These are phyloP conservation scores for Aphelenchoides avenae DNA, from an alignment of 1,140 invertebrate genomes.

Conservation along the genomic window DNA sequence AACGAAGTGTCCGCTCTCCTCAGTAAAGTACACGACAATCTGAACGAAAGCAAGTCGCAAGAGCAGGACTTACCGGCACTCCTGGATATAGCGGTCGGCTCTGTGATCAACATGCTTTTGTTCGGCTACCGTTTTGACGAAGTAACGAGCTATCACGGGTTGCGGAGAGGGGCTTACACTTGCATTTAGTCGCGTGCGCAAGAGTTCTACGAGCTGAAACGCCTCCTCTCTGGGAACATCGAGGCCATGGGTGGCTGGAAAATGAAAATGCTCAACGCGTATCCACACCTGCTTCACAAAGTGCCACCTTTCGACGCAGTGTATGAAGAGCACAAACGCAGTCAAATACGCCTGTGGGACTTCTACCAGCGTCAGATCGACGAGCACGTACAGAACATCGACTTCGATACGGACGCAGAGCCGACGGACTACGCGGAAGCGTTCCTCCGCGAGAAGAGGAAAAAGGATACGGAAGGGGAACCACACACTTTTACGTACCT, in stretches of 20 bases:
- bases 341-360: not conserved
- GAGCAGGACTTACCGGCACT: too few species aligned
- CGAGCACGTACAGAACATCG: too few species aligned
- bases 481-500: not conserved
- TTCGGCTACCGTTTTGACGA: too few species aligned
- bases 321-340: conserved; percentile 1
- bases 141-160: too few species aligned
- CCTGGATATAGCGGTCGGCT: too few species aligned
- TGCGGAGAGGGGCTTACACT: too few species aligned
- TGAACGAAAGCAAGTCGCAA: too few species aligned
- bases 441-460: not conserved
- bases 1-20: too few species aligned
- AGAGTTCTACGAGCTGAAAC: conserved; percentile 4
- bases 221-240: conserved; percentile 3
- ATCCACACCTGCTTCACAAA: not conserved
- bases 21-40: too few species aligned
- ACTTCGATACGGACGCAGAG: too few species aligned
- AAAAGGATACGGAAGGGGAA: not conserved
- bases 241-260: conserved; percentile 1
- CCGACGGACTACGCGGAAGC: too few species aligned
- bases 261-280: not conserved
- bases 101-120: too few species aligned
- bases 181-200: not conserved
- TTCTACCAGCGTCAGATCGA: not conserved
- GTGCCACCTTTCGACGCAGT: not conserved